Evolutionary conservation across 2,888 invertebrate species (phyloP).

Genomic region (Syrphus vitripennis): DNA sequence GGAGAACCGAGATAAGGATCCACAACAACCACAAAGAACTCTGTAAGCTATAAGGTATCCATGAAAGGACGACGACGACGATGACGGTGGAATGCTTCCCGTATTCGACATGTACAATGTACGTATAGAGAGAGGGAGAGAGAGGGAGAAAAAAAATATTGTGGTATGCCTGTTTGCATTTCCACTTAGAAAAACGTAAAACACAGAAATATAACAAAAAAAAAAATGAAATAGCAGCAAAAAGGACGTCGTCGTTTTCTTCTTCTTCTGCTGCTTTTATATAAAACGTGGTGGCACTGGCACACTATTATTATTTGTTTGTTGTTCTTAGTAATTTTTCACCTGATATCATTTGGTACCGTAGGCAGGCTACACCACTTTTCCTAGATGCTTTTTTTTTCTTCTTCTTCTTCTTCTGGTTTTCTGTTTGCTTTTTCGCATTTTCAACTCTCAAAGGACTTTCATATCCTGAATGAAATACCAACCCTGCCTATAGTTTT

Average conservation of each 20-base stretch:
- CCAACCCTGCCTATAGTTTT: background rate
- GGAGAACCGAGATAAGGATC: constrained; percentile 40
- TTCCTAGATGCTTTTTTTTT: background rate
- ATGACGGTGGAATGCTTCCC: constrained; percentile 1
- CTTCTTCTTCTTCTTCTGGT: background rate
- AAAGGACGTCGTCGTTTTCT: background rate
- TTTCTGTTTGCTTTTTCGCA: constrained; percentile 41
- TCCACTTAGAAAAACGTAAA: constrained; percentile 12
- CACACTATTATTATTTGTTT: constrained; percentile 63
- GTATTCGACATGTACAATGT: constrained; percentile 14
- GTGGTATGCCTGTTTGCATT: constrained; percentile 37
- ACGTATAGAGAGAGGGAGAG: background rate
- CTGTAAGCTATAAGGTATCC: background rate
- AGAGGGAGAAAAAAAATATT: background rate
- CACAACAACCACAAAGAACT: constrained; percentile 49
- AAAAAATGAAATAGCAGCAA: background rate
- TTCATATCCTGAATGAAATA: constrained; percentile 54
- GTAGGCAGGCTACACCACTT: constrained; percentile 25
- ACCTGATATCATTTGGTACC: constrained; percentile 61
- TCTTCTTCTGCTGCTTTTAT: background rate
- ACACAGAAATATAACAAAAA: background rate
- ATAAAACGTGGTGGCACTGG: background rate
- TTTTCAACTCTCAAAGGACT: constrained; percentile 65
- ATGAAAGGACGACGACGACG: no score
- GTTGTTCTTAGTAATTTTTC: constrained; percentile 69